phyloP scores from a whole-genome alignment of 2,113 vertebrate species.

The Ramphastos sulfuratus region DNA sequence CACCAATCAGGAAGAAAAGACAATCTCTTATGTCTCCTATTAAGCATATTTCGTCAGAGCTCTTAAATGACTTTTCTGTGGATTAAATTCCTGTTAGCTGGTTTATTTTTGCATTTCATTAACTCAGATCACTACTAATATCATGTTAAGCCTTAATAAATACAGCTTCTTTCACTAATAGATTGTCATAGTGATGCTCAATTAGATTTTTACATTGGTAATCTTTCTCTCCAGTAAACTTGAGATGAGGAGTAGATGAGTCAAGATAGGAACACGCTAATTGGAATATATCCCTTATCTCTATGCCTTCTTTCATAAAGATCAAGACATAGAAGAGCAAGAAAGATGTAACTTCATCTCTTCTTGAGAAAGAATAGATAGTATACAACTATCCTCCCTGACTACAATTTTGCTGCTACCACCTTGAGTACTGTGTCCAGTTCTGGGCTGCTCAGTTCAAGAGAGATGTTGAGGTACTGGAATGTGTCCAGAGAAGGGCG shows the following conservation, averaged over 20 bases:
- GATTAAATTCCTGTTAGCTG: too few relatives aligned
- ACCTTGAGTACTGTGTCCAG: too few relatives aligned
- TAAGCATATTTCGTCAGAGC: too few relatives aligned
- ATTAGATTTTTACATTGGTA: conserved; percentile 13
- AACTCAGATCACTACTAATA: conserved; percentile 56
- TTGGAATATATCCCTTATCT: not conserved
- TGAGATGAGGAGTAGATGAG: not conserved
- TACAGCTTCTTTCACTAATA: conserved; percentile 44
- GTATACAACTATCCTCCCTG: not conserved
- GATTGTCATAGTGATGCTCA: conserved; percentile 29
- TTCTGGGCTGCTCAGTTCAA: too few relatives aligned
- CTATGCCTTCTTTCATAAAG: not conserved
- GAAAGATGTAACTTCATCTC: not conserved
- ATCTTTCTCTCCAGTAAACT: not conserved
- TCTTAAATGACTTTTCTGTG: too few relatives aligned
- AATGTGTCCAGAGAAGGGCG: too few relatives aligned
- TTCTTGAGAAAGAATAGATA: not conserved
- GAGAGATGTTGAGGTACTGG: too few relatives aligned
- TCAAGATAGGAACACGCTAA: not conserved
- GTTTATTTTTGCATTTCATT: conserved; percentile 67
- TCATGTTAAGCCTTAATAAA: conserved; percentile 47
- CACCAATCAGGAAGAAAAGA: too few relatives aligned
- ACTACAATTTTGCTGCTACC: not conserved
- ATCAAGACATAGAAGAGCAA: not conserved
- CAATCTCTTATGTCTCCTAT: too few relatives aligned